Evolutionary conservation across 92 coral and sea anemone species (phyloP), one percentile per base, ranked within the genome.

Genomic region (Umimayanthus kanabou): DNA sequence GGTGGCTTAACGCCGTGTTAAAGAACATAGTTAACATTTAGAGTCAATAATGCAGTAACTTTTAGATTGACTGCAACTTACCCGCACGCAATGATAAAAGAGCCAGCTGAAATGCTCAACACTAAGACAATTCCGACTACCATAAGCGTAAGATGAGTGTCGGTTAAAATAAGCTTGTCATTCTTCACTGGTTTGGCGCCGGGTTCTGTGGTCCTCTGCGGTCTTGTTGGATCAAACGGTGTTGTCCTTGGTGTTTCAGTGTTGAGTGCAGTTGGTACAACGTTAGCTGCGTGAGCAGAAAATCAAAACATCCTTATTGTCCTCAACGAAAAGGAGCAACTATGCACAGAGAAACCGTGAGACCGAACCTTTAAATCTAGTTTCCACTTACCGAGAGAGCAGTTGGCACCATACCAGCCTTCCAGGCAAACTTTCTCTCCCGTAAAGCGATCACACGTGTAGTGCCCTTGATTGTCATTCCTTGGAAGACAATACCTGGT

Each of bases 381-480:
- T 69, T 69, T 5, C 10, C 5, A 33, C 43, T 22, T 67, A 82
- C 86, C 86, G 29, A 72, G 18, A 47, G 90, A 80, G 75, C 94
- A 88, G 9, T 82, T 84, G 23, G 49, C 5, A 25, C 93, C 93
- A 75, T 88, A 85, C 91, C 91, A 91, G 37, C 79, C 82, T 29
- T 49, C 77, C 50, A 28, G 22, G 79, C 93, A 89, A 84, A 76
- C 67, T 20, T 76, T 89, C n/a, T 49, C 73, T 50, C 91, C 91
- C 42, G 77, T 74, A 64, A 22, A 5, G 10, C 14, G 57, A 55
- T 89, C 79, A 58, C 93, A 91, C n/a, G 73, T 55, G 74, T 88
- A 91, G 30, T 91, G 91, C 25, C 89, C 91, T 4, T 8, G 28
- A 8, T 9, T 16, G 79, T 82, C 85, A 77, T 82, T 69, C 16